Percentiles rank a stretch among this genome's conserved stretches.
These are phyloP conservation scores for Leptoteleia sp. DNA, from an alignment of 1,140 invertebrate species.

Conservation along the genomic window DNA sequence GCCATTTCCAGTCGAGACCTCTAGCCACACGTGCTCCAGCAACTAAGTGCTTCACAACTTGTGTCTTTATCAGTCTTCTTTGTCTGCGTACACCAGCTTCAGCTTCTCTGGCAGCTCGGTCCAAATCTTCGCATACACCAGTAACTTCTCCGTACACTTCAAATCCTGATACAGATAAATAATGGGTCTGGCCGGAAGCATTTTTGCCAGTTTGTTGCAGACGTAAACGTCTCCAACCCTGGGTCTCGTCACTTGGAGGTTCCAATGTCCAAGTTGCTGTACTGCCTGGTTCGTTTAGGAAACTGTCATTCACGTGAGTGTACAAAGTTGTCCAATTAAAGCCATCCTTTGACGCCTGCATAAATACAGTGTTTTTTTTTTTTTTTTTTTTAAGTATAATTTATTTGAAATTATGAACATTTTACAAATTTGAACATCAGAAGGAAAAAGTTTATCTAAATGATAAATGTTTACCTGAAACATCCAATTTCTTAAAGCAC, in stretches of 20 bases:
- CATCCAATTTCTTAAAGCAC: no score
- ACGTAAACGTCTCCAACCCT: constrained; percentile 95
- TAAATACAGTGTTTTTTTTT: no score
- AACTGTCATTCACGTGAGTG: constrained; percentile 94
- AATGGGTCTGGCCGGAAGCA: constrained; percentile 97
- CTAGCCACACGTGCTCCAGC: constrained; percentile 94
- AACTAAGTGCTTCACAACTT: constrained; percentile 90
- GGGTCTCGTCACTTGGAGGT: constrained; percentile 84
- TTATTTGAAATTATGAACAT: no score
- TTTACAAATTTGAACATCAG: no score
- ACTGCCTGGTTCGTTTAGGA: constrained; percentile 96
- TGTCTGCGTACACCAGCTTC: constrained; percentile 91
- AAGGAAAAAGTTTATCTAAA: no score
- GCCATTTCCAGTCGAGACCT: constrained; percentile 99
- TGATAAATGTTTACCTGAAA: no score
- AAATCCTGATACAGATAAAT: constrained; percentile 96
- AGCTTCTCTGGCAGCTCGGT: constrained; percentile 91
- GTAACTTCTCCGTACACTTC: constrained; percentile 97
- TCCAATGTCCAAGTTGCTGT: constrained; percentile 94
- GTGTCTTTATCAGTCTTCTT: constrained; percentile 87
- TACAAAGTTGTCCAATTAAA: constrained; percentile 93
- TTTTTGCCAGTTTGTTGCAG: constrained; percentile 98
- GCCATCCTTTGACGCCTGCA: constrained; percentile 95
- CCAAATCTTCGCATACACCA: constrained; percentile 93
- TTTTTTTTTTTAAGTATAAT: no score